Conservation (phyloP, 2,113 vertebrate genomes). For the Proteles cristata region DNA sequence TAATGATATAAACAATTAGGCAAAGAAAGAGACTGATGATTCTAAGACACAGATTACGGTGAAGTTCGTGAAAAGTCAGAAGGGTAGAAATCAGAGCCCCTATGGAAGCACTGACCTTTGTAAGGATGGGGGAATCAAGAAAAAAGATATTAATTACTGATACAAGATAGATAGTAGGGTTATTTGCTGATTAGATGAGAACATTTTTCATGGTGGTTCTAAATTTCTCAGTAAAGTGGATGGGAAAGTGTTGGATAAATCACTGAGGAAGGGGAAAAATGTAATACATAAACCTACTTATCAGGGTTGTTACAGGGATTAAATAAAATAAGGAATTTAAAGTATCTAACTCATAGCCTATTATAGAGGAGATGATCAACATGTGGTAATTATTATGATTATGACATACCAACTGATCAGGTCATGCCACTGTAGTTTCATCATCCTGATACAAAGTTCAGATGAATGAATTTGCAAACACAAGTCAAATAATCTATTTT, state of each 20-base stretch:
- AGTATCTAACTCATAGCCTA: not conserved
- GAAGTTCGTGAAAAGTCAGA: not conserved
- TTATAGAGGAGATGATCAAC: not conserved
- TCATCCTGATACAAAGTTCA: not conserved
- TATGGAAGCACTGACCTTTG: too few relatives aligned
- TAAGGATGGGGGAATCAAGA: not conserved
- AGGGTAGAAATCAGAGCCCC: too few relatives aligned
- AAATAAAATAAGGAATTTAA: not conserved
- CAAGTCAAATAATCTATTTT: not conserved
- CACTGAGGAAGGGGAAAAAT: not conserved
- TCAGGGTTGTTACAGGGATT: not conserved
- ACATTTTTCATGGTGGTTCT: not conserved
- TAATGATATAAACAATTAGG: too few relatives aligned
- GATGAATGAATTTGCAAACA: not conserved
- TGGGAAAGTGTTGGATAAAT: not conserved
- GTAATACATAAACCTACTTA: not conserved
- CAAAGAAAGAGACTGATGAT: not conserved
- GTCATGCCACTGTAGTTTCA: not conserved
- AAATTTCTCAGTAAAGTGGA: not conserved
- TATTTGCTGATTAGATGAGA: not conserved
- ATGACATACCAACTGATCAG: not conserved
- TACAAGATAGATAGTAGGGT: rapidly evolving
- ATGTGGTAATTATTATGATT: too few relatives aligned
- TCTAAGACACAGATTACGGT: not conserved
- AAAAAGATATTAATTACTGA: not conserved